A percentile compares a stretch with the other conserved stretches of the same genome.
Conservation (phyloP, 2,797 vertebrate species). For the Pagetopsis macropterus region DNA sequence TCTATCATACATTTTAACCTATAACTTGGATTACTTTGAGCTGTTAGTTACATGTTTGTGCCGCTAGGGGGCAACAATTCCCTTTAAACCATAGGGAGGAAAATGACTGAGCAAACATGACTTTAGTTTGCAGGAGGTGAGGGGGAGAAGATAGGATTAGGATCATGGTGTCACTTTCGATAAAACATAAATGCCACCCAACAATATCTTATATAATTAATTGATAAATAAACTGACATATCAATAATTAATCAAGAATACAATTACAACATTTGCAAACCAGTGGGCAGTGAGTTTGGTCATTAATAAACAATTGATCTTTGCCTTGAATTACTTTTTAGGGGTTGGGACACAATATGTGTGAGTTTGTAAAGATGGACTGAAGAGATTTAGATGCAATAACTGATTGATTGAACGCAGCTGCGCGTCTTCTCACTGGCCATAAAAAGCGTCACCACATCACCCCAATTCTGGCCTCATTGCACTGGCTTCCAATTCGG, state of each 20-base stretch:
- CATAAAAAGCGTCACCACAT: too few relatives aligned
- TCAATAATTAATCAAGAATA: not conserved
- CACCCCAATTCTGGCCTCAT: too few relatives aligned
- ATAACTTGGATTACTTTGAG: constrained; percentile 3
- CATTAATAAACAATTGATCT: not conserved
- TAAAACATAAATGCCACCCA: too few relatives aligned
- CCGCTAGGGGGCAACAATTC: constrained; percentile 56
- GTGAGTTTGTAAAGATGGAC: not conserved
- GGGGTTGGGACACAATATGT: not conserved
- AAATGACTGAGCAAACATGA: not conserved
- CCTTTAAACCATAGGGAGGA: constrained; percentile 27
- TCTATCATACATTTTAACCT: constrained; percentile 9
- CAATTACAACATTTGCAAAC: not conserved
- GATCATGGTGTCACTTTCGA: too few relatives aligned
- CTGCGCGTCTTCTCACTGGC: too few relatives aligned
- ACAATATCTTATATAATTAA: not conserved
- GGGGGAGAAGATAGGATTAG: not conserved
- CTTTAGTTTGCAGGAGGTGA: not conserved
- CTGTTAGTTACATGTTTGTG: constrained; percentile 20
- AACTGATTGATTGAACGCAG: not conserved
- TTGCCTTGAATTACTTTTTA: not conserved
- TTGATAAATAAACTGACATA: not conserved
- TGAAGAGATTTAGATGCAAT: constrained; percentile 11
- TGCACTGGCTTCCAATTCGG: too few relatives aligned
- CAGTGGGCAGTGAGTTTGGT: not conserved